A percentile compares a stretch with the other conserved stretches of the same genome.
phyloP scores from a whole-genome alignment of 2,797 vertebrate species.

The Pantherophis alleghaniensis region DNA sequence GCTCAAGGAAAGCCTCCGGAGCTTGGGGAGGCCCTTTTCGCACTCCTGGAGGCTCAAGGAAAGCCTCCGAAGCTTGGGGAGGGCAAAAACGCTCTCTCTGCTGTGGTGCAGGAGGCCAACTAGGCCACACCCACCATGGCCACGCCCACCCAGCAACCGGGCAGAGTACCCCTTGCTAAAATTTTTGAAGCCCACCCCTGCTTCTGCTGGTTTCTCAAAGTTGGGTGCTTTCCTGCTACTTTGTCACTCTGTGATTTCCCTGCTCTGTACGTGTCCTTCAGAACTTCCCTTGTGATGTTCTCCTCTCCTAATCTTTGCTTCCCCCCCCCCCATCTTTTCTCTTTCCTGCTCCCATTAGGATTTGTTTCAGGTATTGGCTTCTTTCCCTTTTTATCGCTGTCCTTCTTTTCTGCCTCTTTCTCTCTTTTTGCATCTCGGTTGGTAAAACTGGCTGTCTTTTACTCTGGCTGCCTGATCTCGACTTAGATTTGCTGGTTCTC shows the following conservation, averaged over 20 bases:
- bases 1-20: too few relatives aligned
- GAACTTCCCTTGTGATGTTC: conserved; percentile 8
- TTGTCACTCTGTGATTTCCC: neutral
- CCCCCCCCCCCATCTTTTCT: conserved; percentile 55
- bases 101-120: too few relatives aligned
- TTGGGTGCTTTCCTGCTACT: neutral
- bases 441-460: neutral
- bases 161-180: too few relatives aligned
- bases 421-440: neutral
- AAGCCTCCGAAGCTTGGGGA: too few relatives aligned
- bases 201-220: too few relatives aligned
- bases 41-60: too few relatives aligned
- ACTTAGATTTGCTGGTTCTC: neutral
- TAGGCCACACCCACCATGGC: too few relatives aligned
- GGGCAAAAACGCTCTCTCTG: too few relatives aligned
- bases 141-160: too few relatives aligned
- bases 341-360: conserved; percentile 82
- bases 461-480: neutral
- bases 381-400: conserved; percentile 25
- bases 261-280: neutral
- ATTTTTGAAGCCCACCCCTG: too few relatives aligned
- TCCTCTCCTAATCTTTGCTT: conserved; percentile 58
- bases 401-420: neutral
- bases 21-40: too few relatives aligned
- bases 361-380: conserved; percentile 88